Conservation (phyloP, 1,140 invertebrate species). For the Thaumatotibia leucotreta region DNA sequence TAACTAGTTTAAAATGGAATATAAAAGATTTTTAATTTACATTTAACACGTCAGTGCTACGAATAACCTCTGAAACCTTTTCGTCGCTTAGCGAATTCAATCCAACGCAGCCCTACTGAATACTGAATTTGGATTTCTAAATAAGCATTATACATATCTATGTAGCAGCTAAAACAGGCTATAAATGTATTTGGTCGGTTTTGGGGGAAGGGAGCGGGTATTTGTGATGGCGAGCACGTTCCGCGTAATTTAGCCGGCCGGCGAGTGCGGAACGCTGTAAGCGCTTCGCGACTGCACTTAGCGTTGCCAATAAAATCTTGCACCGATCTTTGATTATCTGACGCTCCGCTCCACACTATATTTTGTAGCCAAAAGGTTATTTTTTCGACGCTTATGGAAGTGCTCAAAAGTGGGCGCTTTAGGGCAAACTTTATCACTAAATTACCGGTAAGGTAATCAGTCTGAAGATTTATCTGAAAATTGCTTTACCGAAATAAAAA, state of each 20-base stretch:
- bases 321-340: neutral
- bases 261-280: conserved; percentile 58
- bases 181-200: conserved; percentile 17
- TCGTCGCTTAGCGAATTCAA: conserved; percentile 1
- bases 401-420: neutral
- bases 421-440: neutral
- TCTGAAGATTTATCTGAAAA: too few relatives aligned
- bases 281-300: conserved; percentile 19
- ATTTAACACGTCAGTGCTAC: too few relatives aligned
- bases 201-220: conserved; percentile 24
- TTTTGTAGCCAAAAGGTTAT: neutral
- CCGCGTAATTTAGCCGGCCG: conserved; percentile 38
- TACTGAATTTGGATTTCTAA: neutral
- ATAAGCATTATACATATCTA: neutral
- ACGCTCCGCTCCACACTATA: neutral
- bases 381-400: neutral
- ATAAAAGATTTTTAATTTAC: too few relatives aligned
- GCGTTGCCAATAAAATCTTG: neutral
- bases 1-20: too few relatives aligned
- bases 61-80: neutral
- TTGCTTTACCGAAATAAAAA: too few relatives aligned
- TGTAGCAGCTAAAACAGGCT: neutral
- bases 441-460: neutral
- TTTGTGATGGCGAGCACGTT: conserved; percentile 53
- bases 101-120: neutral